Evolutionary conservation across 2,113 vertebrate species (phyloP).

Genomic region (Galbula dea): DNA sequence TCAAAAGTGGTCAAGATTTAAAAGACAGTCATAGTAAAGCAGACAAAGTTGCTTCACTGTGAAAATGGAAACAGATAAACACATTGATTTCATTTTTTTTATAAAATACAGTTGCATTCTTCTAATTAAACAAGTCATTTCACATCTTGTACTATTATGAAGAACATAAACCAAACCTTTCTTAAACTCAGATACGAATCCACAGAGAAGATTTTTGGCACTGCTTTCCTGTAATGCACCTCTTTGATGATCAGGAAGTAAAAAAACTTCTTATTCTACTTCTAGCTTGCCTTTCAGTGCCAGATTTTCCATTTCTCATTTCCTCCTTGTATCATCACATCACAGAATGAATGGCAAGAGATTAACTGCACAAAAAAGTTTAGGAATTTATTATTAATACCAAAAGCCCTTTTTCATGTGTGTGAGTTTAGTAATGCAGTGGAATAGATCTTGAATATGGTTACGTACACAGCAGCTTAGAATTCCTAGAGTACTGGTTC

Average conservation of each 20-base stretch:
- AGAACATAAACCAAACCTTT: not conserved
- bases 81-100: not conserved
- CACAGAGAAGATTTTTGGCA: not conserved
- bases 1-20: not conserved
- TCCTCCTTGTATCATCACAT: not conserved
- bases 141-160: not conserved
- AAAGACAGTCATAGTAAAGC: not conserved
- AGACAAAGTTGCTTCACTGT: not conserved
- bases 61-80: not conserved
- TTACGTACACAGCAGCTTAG: not conserved
- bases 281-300: not conserved
- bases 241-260: not conserved
- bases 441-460: not conserved
- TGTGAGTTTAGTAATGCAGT: not conserved
- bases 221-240: not conserved
- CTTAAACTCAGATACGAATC: not conserved
- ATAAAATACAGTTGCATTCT: not conserved
- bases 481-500: not conserved
- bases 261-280: not conserved
- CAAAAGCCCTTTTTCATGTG: not conserved
- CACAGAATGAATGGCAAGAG: not conserved
- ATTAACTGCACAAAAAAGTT: not conserved
- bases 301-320: slow-evolving; percentile 16
- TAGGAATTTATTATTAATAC: not conserved
- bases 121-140: not conserved